Base-by-base conservation (phyloP, 30 jellyfish, hydroid and myxozoan species). In the Pelagia noctiluca region DNA sequence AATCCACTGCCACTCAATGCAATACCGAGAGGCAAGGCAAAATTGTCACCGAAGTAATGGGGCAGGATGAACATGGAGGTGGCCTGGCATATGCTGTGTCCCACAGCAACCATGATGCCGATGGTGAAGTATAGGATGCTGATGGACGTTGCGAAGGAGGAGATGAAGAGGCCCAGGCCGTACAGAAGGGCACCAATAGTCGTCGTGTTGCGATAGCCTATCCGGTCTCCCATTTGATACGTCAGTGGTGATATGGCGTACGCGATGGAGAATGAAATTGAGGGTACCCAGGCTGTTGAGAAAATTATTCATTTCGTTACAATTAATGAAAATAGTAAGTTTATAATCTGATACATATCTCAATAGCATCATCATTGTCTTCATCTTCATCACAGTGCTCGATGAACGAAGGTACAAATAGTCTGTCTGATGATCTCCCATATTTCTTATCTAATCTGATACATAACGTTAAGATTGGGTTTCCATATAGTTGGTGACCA, bases 41-140 rank as follows among this genome's bases (percentile, higher is more conserved):
- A 86, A 24, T 75, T 61, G 37, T 57, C 50, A 26, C 78, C 90
- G 35, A 86, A 86, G 54, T 75, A 86, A 54, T 46, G 79, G 29
- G 96, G 96, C 65, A 86, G 49, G 5, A 86, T 61, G 35, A 86
- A 76, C 86, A 86, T 75, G 13, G 96, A 86, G 8, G 90, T 77
- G 16, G 82, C 80, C 13, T 75, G 86, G 48, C 78, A 63, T 23
- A 67, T 35, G 52, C 96, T 86, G 35, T 38, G 70, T 26, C 90
- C 96, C 25, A 86, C 52, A 19, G 96, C 90, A n/a, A 86, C 53
- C 64, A 86, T 31, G 0, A 75, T 78, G 28, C 96, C 96, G 24
- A 69, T 69, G 24, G 96, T 86, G n/a, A 76, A 25, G 83, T 57
- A 86, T 21, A 86, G 73, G 32, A 86, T 19, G 61, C 50, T 34